A percentile compares a stretch with the other conserved stretches of the same genome.
Evolutionary conservation across 2,113 vertebrate genomes (phyloP).

Genomic region (Pelobates fuscus): DNA sequence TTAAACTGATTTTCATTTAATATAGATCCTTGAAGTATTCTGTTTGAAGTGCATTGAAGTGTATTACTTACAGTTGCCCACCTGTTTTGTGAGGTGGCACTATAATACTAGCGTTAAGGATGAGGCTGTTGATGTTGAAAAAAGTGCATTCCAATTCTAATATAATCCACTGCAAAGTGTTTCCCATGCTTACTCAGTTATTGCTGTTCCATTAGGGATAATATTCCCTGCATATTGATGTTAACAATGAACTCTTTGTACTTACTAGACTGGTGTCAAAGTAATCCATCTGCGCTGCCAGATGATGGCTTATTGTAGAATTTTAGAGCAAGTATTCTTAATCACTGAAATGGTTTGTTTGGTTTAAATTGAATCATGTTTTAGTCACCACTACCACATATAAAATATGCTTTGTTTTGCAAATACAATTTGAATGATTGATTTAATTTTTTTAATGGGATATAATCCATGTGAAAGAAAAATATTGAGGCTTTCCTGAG

Average conservation of each 20-base stretch:
- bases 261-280: slow-evolving; percentile 5
- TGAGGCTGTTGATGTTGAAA: too few species aligned
- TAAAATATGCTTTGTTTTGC: slow-evolving; percentile 28
- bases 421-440: slow-evolving; percentile 35
- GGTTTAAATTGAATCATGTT: slow-evolving; percentile 34
- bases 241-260: slow-evolving; percentile 14
- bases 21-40: too few species aligned
- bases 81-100: too few species aligned
- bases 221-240: slow-evolving; percentile 8
- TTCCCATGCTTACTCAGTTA: neutral
- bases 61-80: too few species aligned
- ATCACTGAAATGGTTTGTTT: slow-evolving; percentile 45
- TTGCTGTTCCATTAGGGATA: neutral
- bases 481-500: slow-evolving; percentile 14
- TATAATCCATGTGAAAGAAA: slow-evolving; percentile 23
- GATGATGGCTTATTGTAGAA: slow-evolving; percentile 19
- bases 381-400: slow-evolving; percentile 24
- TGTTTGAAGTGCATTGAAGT: too few species aligned
- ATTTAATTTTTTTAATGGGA: slow-evolving; percentile 46
- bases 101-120: too few species aligned
- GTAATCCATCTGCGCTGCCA: slow-evolving; percentile 9
- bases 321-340: slow-evolving; percentile 10
- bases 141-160: too few species aligned
- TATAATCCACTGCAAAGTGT: neutral
- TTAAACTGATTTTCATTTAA: too few species aligned